Conservation (phyloP, 37 sponge, comb jelly and placozoan genomes). For the Amphimedon queenslandica region DNA sequence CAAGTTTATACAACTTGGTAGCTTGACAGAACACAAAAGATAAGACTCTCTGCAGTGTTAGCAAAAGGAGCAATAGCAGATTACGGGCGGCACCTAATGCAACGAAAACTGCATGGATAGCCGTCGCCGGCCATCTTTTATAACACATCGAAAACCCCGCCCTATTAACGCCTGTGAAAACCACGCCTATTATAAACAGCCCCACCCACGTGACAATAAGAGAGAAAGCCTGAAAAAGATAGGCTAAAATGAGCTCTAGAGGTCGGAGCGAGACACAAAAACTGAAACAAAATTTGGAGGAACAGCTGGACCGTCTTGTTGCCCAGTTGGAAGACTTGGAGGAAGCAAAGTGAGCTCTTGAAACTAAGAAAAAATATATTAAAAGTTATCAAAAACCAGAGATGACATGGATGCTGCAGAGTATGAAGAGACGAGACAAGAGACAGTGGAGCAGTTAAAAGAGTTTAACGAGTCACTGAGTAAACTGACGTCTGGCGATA, state of each 20-base stretch:
- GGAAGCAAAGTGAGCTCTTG: conserved; percentile 73
- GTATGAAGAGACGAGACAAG: conserved; percentile 88
- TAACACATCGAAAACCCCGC: too few relatives aligned
- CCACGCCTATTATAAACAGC: background rate
- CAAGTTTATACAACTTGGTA: too few relatives aligned
- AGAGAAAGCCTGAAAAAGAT: background rate
- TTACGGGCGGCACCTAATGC: too few relatives aligned
- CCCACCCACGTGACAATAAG: background rate
- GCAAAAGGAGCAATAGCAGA: too few relatives aligned
- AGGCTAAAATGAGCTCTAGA: background rate
- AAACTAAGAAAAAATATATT: background rate
- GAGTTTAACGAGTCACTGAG: conserved; percentile 89
- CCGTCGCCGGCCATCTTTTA: too few relatives aligned
- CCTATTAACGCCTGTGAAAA: too few relatives aligned
- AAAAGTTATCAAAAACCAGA: conserved; percentile 24
- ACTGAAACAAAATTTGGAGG: conserved; percentile 87
- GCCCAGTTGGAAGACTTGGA: conserved; percentile 93
- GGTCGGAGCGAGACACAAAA: conserved; percentile 76
- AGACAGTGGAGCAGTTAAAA: conserved; percentile 92
- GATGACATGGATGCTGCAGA: conserved; percentile 90
- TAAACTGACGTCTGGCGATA: conserved; percentile 81
- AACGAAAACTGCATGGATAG: too few relatives aligned
- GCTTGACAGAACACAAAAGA: too few relatives aligned
- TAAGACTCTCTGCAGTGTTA: too few relatives aligned
- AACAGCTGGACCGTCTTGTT: conserved; percentile 95